Conservation (phyloP, 2,797 vertebrate species). For the Vespertilio murinus region DNA sequence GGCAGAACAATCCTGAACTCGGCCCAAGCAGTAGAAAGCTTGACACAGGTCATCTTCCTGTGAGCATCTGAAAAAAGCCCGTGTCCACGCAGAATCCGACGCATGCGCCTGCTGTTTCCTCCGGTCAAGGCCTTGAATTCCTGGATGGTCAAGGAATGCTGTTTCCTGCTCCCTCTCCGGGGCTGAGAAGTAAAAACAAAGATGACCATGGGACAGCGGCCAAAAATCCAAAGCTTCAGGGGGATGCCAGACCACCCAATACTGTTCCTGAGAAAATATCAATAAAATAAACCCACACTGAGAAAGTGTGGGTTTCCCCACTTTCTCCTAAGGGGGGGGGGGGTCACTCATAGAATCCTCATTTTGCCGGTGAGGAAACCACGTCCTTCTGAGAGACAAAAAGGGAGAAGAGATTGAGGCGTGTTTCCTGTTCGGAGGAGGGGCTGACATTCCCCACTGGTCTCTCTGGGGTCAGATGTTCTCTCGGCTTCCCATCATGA, state of each 20-base stretch:
- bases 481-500: background rate
- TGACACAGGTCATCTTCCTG: slow-evolving; percentile 74
- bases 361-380: background rate
- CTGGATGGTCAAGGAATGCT: too few species aligned
- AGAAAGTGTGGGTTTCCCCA: background rate
- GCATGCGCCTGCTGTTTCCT: slow-evolving; percentile 74
- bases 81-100: slow-evolving; percentile 59
- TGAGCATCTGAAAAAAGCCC: slow-evolving; percentile 74
- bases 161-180: slow-evolving; percentile 32
- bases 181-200: background rate
- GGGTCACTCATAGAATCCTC: background rate
- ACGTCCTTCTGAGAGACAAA: background rate
- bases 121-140: slow-evolving; percentile 71
- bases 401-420: background rate
- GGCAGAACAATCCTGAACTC: slow-evolving; percentile 29
- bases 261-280: too few species aligned
- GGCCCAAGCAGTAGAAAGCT: slow-evolving; percentile 68
- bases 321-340: background rate
- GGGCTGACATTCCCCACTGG: too few species aligned
- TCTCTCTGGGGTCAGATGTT: background rate
- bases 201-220: too few species aligned
- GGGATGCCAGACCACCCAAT: background rate
- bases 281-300: too few species aligned
- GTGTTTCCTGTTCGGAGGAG: background rate
- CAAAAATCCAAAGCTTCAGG: background rate